Evolutionary conservation across 1,140 invertebrate genomes (phyloP), one percentile per base, ranked within the genome.

Genomic region (Drosophila pallidifrons): DNA sequence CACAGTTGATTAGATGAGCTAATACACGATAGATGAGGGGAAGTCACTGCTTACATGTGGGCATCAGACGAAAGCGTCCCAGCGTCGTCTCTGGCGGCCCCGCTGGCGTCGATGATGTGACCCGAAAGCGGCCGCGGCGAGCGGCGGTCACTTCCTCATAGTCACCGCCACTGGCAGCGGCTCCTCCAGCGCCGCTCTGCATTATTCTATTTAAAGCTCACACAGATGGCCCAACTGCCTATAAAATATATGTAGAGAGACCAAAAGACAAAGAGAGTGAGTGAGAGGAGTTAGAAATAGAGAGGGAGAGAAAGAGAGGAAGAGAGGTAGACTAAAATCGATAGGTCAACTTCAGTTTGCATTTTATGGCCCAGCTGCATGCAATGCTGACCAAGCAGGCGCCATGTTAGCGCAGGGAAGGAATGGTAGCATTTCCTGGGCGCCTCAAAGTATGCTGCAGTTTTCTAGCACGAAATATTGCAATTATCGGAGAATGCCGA

Each of bases 41-140:
- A 0, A 1, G 20, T 25, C 25, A 11, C 8, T 49, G 81, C 91
- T 92, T 86, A 92, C 92, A 88, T 65, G 92, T 86, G 49, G 92
- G 92, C 77, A 91, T 92, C n/a, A 93, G 81, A 45, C 92, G 92
- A 87, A 92, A 93, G 41, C 92, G 81, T 45, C 92, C 92, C 16
- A 92, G 67, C 25, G 91, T 91, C 58, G 89, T 91, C 66, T 92
- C 92, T 28, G 91, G 91, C 54, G 91, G 90, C 11, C 91, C 91
- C 45, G 86, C 71, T 6, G 91, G 81, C 55, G 78, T 74, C 32
- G 92, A 81, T 52, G 92, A 91, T 47, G 90, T 92, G 63, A 93
- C 81, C 32, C 91, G 91, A 73, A 93, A 93, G 61, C 92, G 91
- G 30, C 92, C 92, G 6, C 83, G 92, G 8, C 92, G 82, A 6